Base-by-base conservation (phyloP, 2,113 vertebrate species). In the Nothocercus julius region DNA sequence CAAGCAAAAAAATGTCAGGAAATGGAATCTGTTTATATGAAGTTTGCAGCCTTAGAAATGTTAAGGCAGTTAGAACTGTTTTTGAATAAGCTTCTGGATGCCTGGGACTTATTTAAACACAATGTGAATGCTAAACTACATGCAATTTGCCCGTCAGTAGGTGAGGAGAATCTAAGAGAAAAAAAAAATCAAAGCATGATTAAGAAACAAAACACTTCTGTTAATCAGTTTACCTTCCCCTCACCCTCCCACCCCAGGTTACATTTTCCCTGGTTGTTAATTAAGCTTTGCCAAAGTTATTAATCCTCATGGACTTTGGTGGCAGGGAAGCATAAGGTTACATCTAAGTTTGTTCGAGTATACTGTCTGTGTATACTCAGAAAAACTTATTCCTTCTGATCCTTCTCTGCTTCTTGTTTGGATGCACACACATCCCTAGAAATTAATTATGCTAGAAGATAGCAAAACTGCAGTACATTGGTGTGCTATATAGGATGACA, bases 401-500 rank as follows among this genome's bases (percentile, higher is more conserved):
- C 61, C 22, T 90, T 85, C 92, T 91, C 80, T 88, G 28, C 59
- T 91, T 91, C 95, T 91, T 95, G 82, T 95, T 95, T 94, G 91
- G 89, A 95, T 90, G 79, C 94, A 75, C 51, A 61, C 56, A 68
- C 68, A 75, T 75, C 69, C 61, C 64, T 93, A 28, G 61, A 95
- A 96, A 94, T 95, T 96, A 95, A 95, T 97, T 96, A 95, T 68
- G 20, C 73, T 85, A 72, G 68, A 78, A 95, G 79, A 92, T 8
- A 86, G 87, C 53, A 88, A 93, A 95, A 63, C 61, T 93, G 91
- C 69, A 85, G 51, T 91, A 78, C 92, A 44, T 51, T 85, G 73
- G 28, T 82, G 72, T 81, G 61, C 95, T 84, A 78, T 77, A 72
- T 30, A 63, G 93, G 32, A 61, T 95, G 93, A 68, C 95, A 97